Evolutionary conservation across 2,888 invertebrate genomes (phyloP), one percentile per base, ranked within the genome.

Genomic region (Drosophila borborema): DNA sequence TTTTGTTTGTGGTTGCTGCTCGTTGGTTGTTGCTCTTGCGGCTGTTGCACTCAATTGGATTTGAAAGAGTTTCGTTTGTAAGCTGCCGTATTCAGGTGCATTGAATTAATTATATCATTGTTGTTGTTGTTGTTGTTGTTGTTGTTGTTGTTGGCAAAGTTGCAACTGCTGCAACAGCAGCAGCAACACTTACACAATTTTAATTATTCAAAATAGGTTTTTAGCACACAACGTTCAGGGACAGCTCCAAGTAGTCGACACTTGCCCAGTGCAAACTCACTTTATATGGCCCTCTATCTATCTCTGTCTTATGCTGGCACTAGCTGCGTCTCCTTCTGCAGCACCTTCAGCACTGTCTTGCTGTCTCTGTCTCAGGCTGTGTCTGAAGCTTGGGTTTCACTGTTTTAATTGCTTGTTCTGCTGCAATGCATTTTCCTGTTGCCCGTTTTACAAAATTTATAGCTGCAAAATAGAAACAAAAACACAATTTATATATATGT

Each of bases 61-160:
- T 80, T 74, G 73, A 65, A 73, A 74, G 71, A 72, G 64, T 62
- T 78, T 63, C 54, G 72, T 64, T 49, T 64, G 61, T 65, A 74
- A 66, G 81, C 59, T 78, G 76, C 76, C 74, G 81, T 81, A 79
- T 82, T 86, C 83, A 80, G 89, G 82, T 82, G 87, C 87, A 90
- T 86, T 89, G 90, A 90, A 90, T 90, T 90, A 90, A 90, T 90
- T 90, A 89, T 90, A 82, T 82, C 89, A 90, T 90, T 86, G 81
- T 83, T 76, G 78, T 48, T 54, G 14, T 40, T 12, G n/a, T n/a
- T n/a, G 40, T 55, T 55, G 55, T 38, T 40, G 72, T 72, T 64
- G 71, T 0, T 76, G 78, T 54, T 48, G 41, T 54, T 40, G 72
- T 72, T 64, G 74, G 59, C 41, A 45, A 67, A 74, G 61, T 60